Percentiles rank a stretch among this genome's conserved stretches.
Conservation (phyloP, 1,140 invertebrate genomes). For the Paracyclopina nana region DNA sequence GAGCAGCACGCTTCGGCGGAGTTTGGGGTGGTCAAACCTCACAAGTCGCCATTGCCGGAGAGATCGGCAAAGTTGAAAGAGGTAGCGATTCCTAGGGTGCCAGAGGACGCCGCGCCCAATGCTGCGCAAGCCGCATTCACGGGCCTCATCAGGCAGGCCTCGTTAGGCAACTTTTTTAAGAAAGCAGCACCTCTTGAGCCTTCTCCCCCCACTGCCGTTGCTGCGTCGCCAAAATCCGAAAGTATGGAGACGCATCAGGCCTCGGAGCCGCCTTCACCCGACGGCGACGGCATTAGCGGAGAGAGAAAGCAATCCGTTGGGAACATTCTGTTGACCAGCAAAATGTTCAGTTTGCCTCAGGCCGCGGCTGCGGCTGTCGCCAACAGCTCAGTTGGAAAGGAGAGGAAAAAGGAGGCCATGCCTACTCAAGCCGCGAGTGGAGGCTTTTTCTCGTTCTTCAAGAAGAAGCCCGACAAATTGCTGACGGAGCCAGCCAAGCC, state of each 20-base stretch:
- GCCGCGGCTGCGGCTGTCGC: no score
- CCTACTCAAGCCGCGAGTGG: neutral
- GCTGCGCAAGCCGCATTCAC: neutral
- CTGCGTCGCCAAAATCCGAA: no score
- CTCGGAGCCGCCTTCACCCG: no score
- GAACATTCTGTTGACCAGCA: no score
- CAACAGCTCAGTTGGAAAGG: no score
- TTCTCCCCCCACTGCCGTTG: neutral
- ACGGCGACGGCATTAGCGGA: no score
- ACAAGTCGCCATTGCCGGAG: constrained; percentile 11
- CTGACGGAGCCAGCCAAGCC: neutral
- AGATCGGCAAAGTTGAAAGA: constrained; percentile 9
- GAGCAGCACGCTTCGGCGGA: neutral
- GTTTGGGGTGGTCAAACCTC: neutral
- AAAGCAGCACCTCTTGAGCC: neutral
- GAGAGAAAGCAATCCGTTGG: no score
- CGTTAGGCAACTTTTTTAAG: constrained; percentile 13
- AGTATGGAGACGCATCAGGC: no score
- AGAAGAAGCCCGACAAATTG: constrained; percentile 1
- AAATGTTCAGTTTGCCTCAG: no score
- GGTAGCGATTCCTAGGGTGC: constrained; percentile 5
- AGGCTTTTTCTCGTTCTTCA: neutral
- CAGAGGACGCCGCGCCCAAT: neutral
- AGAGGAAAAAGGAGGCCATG: constrained; percentile 1
- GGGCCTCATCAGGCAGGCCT: constrained; percentile 11